A percentile compares a stretch with the other conserved stretches of the same genome.
Evolutionary conservation across 1,140 invertebrate species (phyloP).

Genomic region (Phymastichus coffea): DNA sequence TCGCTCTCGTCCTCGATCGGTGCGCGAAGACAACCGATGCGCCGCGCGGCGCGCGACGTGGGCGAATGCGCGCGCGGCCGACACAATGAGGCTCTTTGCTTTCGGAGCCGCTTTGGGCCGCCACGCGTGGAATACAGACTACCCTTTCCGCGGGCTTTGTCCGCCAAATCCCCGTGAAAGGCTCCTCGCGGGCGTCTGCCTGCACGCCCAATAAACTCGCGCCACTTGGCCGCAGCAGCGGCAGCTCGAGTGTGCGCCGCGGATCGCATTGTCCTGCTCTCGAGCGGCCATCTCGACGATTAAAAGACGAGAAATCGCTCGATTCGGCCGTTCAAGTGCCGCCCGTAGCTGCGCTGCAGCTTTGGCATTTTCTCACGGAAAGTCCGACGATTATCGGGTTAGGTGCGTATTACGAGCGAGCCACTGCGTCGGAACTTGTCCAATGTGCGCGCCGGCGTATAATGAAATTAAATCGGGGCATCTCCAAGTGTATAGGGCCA

Average conservation of each 20-base stretch:
- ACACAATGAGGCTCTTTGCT: constrained; percentile 39
- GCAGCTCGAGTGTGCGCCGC: neutral
- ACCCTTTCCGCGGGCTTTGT: constrained; percentile 40
- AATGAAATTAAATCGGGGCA: constrained; percentile 41
- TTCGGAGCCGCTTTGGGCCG: no score
- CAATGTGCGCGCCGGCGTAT: constrained; percentile 25
- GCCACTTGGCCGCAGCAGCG: constrained; percentile 2
- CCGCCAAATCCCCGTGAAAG: constrained; percentile 41
- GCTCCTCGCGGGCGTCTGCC: constrained; percentile 37
- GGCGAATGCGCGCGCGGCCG: constrained; percentile 27
- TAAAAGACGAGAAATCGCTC: no score
- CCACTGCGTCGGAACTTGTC: neutral
- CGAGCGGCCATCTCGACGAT: no score
- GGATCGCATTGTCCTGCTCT: neutral
- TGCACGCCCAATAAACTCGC: constrained; percentile 44
- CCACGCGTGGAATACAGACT: no score
- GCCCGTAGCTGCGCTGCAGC: no score
- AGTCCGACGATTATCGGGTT: no score
- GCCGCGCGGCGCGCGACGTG: constrained; percentile 23
- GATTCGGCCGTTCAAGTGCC: no score
- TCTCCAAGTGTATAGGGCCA: constrained; percentile 23
- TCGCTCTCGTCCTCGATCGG: constrained; percentile 36
- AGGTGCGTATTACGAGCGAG: no score
- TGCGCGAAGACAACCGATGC: neutral
- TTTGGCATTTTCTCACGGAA: no score